These are phyloP conservation scores for Carcharodon carcharias DNA, from an alignment of 2,797 vertebrate species.

Conservation along the genomic window DNA sequence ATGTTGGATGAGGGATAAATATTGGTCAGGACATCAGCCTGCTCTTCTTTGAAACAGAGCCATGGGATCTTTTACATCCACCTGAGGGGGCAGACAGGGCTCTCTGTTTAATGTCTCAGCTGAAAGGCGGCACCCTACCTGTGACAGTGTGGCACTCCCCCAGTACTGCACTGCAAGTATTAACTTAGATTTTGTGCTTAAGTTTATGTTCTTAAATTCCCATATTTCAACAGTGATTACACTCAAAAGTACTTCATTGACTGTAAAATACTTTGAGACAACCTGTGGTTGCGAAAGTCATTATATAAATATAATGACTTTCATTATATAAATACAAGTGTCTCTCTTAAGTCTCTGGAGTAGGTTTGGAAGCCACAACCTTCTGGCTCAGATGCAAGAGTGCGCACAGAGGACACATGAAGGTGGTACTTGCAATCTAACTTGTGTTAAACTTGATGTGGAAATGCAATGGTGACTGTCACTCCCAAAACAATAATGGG, in stretches of 20 bases:
- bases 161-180: neutral
- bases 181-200: too few relatives aligned
- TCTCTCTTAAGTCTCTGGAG: neutral
- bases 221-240: neutral
- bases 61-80: neutral
- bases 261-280: neutral
- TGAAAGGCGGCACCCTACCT: too few relatives aligned
- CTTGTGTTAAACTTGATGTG: neutral
- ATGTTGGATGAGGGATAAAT: neutral
- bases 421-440: neutral
- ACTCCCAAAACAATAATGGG: neutral
- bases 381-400: neutral
- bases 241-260: neutral
- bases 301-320: neutral
- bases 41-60: neutral
- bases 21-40: neutral
- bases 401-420: neutral
- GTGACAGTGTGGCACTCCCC: neutral
- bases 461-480: neutral
- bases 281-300: neutral
- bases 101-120: neutral
- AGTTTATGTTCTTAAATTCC: neutral
- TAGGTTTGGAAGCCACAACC: neutral
- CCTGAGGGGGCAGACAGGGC: neutral
- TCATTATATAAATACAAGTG: too few relatives aligned